Base-by-base conservation (phyloP, 2,113 vertebrate species). In the Emydocephalus ijimae region DNA sequence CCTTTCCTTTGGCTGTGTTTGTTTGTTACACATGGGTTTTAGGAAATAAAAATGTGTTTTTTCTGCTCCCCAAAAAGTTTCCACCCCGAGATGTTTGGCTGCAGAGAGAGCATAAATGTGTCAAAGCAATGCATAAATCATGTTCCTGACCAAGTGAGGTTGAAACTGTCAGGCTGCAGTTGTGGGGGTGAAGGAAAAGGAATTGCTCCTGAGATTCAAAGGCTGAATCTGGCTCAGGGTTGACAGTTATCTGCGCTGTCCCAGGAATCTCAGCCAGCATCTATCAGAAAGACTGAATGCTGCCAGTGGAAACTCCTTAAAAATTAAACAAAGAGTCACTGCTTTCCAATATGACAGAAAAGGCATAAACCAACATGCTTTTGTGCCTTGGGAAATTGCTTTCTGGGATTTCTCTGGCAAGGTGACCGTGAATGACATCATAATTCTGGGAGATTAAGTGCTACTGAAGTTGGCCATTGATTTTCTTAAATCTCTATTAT, bases 301-400 rank as follows among this genome's bases (percentile, higher is more conserved):
- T 90, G 69, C 92, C 92, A 52, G 4, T 52, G 74, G 54, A 52
- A 92, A 89, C 43, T 43, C 69, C 69, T 89, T 61, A 92, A 85
- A 21, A 61, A 74, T 85, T 39, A 89, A 74, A 86, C 29, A 15
- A 85, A 92, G 39, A 54, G 21, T 21, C 85, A 43, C 55, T 90
- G 88, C 74, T 92, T 86, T 86, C 88, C 52, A 92, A 54, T 54
- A 54, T 24, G 92, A 90, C n/a, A 54, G 87, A 29, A 52, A 43
- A 91, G 29, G 64, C 87, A 59, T 89, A 43, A 86, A 88, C 55
- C 89, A 55, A 23, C 39, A 23, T 26, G 12, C n/a, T 21, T 89
- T 93, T 59, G 87, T 91, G 87, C 64, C 20, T 23, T 43, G 52
- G 87, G 39, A 85, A 93, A 93, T 91, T 91, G 87, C 55, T 91